Conservation (phyloP, 2,797 vertebrate species). For the Oreortyx pictus region DNA sequence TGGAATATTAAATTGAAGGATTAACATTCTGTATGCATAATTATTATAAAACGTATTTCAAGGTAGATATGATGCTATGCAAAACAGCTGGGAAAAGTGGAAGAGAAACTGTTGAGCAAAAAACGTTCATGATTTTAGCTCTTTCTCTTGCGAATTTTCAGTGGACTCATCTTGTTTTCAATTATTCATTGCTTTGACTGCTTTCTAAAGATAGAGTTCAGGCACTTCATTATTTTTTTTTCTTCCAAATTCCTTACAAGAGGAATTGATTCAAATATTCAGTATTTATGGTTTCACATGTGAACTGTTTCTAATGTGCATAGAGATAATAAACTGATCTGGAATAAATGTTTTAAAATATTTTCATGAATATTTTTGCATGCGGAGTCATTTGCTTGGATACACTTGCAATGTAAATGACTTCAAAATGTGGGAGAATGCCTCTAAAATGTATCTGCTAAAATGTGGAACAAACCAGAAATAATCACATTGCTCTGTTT, state of each 20-base stretch:
- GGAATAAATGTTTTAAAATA: constrained; percentile 19
- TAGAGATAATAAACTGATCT: background rate
- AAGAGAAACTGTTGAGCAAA: background rate
- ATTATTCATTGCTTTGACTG: constrained; percentile 28
- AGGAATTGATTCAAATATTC: constrained; percentile 5
- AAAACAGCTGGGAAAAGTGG: background rate
- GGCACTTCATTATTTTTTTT: background rate
- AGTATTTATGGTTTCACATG: background rate
- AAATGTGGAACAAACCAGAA: background rate
- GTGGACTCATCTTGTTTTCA: background rate
- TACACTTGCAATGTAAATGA: background rate
- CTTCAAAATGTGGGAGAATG: background rate
- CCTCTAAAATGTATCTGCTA: background rate
- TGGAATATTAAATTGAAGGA: background rate
- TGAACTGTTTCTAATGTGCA: background rate
- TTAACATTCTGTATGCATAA: background rate
- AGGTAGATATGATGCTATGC: background rate
- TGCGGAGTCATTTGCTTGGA: background rate
- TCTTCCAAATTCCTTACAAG: background rate
- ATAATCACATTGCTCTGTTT: background rate
- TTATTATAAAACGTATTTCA: background rate
- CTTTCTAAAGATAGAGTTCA: constrained; percentile 21
- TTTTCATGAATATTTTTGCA: background rate
- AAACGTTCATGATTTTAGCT: background rate
- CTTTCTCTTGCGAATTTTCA: background rate